These are phyloP conservation scores for Lerema accius DNA, from an alignment of 1,140 invertebrate species.

Conservation along the genomic window DNA sequence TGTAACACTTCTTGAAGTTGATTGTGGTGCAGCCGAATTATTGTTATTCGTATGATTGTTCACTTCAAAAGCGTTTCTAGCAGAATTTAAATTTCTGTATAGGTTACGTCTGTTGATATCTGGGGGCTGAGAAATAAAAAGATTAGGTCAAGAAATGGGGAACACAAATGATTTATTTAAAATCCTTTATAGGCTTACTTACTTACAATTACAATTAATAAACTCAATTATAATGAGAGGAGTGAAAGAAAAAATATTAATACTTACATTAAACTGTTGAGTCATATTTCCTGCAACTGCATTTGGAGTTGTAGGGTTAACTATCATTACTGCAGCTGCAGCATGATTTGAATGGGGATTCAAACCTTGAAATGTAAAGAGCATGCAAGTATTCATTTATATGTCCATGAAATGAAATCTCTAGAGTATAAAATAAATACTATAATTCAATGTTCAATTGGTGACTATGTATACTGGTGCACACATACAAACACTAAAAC, in stretches of 20 bases:
- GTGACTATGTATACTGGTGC: too few relatives aligned
- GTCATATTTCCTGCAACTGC: slow-evolving; percentile 67
- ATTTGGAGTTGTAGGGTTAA: slow-evolving; percentile 80
- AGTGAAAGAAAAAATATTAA: slow-evolving; percentile 9
- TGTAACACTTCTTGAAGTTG: slow-evolving; percentile 59
- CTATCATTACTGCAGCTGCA: slow-evolving; percentile 81
- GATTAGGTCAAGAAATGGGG: too few relatives aligned
- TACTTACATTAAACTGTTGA: slow-evolving; percentile 73
- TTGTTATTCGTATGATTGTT: slow-evolving; percentile 64
- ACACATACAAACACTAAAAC: too few relatives aligned
- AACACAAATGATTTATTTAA: too few relatives aligned
- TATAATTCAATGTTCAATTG: too few relatives aligned
- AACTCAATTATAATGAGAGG: too few relatives aligned
- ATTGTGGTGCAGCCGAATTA: slow-evolving; percentile 56
- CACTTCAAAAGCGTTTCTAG: slow-evolving; percentile 69
- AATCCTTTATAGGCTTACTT: too few relatives aligned
- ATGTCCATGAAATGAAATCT: too few relatives aligned
- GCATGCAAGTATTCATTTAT: neutral
- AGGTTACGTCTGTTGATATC: slow-evolving; percentile 76
- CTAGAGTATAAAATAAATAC: too few relatives aligned
- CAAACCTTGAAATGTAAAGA: slow-evolving; percentile 52
- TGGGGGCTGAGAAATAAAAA: slow-evolving; percentile 53
- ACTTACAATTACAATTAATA: too few relatives aligned
- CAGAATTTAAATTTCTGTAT: slow-evolving; percentile 69
- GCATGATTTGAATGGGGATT: slow-evolving; percentile 78